Evolutionary conservation across 2,113 vertebrate genomes (phyloP), one percentile per base, ranked within the genome.

Genomic region (Pagrus major): DNA sequence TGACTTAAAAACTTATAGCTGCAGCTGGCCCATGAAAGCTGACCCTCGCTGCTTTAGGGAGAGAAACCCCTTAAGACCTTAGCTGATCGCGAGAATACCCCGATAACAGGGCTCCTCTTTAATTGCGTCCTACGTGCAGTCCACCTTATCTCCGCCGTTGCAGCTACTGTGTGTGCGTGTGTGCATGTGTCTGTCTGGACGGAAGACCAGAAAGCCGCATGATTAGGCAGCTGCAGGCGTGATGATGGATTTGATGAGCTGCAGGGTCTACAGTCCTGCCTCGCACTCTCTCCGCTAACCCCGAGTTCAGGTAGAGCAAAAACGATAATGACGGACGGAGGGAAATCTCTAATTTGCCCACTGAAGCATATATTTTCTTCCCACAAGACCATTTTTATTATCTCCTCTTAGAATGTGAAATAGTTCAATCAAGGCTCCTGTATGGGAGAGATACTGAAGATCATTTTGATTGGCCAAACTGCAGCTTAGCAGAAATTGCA

Each of bases 101-200:
- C 83, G 83, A 86, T 92, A 94, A 80, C 75, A 49, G 81, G 23
- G 80, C 84, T 86, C 78, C 82, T 90, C 81, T 94, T 94, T 94
- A 95, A 93, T 94, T 95, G 86, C 56, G 90, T 77, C 87, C 86
- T 80, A 88, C 89, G 92, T 91, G 68, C 23, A 33, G 86, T 75
- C 68, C 84, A 59, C 67, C 95, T 94, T 95, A 95, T 96, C 91
- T 92, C 58, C 83, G 58, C 91, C 79, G 92, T 89, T 59, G 90
- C 93, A 91, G 90, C 85, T 31, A 54, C 80, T 71, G 89, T 85
- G 93, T 94, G 69, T 84, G 93, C 93, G 69, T 84, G 92, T 82
- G 72, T 91, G 93, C 90, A 55, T 68, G 90, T 66, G 77, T 88
- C 68, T 84, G 70, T 71, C 71, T 89, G 84, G 52, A 78, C 31